phyloP scores from a whole-genome alignment of 2,797 vertebrate genomes.

The Urocyon cinereoargenteus region DNA sequence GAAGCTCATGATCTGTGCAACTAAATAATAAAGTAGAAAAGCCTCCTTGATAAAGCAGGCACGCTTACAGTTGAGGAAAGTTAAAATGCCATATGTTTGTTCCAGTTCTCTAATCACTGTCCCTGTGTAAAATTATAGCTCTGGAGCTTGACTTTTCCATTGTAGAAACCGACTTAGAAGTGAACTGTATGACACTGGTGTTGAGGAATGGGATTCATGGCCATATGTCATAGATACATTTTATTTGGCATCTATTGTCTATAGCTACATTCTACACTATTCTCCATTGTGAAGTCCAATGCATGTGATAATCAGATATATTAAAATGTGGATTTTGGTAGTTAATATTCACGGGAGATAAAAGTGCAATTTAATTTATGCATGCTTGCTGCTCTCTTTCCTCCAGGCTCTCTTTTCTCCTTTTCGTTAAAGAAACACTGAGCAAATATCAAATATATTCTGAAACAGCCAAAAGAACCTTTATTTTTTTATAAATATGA shows the following conservation, averaged over 20 bases:
- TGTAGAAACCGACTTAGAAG: not conserved
- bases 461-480: conserved; percentile 47
- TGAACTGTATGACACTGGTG: not conserved
- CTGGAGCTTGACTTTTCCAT: not conserved
- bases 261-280: not conserved
- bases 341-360: conserved; percentile 71
- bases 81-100: conserved; percentile 28
- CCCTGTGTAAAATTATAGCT: not conserved
- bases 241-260: not conserved
- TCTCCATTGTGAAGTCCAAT: not conserved
- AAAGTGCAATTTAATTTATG: conserved; percentile 64
- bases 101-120: not conserved
- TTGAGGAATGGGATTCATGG: not conserved
- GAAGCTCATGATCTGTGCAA: conserved; percentile 33
- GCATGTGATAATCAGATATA: conserved; percentile 56
- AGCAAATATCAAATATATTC: conserved; percentile 60
- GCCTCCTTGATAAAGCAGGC: conserved; percentile 3
- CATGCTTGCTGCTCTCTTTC: conserved; percentile 4
- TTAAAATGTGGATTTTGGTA: conserved; percentile 62
- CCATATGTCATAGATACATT: not conserved
- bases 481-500: conserved; percentile 22
- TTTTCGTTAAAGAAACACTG: conserved; percentile 60
- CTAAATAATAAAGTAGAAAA: conserved; percentile 46
- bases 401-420: conserved; percentile 13
- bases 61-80: conserved; percentile 28